phyloP scores from a whole-genome alignment of 2,113 vertebrate genomes.

The Halichoerus grypus region DNA sequence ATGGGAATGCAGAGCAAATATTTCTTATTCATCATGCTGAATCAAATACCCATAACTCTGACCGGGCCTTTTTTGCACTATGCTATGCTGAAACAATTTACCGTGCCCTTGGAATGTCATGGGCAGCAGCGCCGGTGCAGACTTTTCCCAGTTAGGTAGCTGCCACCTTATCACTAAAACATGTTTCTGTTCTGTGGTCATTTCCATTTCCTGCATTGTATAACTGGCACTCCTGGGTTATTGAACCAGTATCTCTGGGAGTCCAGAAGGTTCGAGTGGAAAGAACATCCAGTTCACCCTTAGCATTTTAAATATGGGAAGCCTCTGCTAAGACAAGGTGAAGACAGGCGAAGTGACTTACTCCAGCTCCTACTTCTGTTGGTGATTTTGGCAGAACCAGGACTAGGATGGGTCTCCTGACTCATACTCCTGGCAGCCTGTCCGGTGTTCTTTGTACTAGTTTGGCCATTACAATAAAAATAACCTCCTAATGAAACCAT shows the following conservation, averaged over 20 bases:
- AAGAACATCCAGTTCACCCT: neutral
- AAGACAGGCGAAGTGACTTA: neutral
- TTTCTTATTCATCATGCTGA: constrained; percentile 5
- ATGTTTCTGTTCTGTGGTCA: constrained; percentile 76
- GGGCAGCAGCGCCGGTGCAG: neutral
- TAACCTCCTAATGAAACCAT: constrained; percentile 58
- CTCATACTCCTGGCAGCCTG: constrained; percentile 51
- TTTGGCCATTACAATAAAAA: constrained; percentile 60
- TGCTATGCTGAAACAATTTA: constrained; percentile 53
- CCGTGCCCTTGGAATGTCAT: constrained; percentile 61
- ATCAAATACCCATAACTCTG: neutral
- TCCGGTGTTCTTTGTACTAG: constrained; percentile 34
- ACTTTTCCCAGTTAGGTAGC: constrained; percentile 72
- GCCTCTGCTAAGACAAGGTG: constrained; percentile 17
- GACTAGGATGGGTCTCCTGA: neutral
- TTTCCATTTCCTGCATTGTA: constrained; percentile 74
- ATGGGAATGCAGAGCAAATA: constrained; percentile 62
- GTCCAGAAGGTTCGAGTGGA: neutral
- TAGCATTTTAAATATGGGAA: neutral
- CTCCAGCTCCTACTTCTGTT: neutral
- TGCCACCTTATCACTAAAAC: constrained; percentile 74
- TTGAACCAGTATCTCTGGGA: constrained; percentile 31
- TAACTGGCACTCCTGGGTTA: constrained; percentile 47
- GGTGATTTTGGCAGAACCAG: constrained; percentile 34
- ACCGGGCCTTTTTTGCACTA: neutral